Base-by-base conservation (phyloP, 2,888 invertebrate genomes). In the Myopa testacea region DNA sequence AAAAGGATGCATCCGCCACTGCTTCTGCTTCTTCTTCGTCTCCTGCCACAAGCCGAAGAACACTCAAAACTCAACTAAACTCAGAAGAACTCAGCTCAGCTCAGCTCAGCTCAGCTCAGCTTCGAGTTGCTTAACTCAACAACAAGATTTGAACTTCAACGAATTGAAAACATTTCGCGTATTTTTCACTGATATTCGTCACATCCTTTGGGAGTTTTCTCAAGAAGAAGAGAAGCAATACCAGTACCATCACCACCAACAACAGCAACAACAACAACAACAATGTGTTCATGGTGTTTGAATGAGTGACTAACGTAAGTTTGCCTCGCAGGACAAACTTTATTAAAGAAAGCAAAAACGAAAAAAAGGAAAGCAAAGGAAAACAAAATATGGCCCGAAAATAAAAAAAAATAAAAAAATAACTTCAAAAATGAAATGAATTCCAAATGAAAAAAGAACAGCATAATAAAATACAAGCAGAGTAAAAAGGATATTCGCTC, bases 271-370 rank as follows among this genome's bases (percentile, higher is more conserved):
- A 60, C 58, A 58, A 69, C 75, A 75, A 69, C 58, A 60, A 75
- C 55, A 40, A 52, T 26, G 16, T 19, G n/a, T 14, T 26, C 2
- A 26, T 26, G 26, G 26, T 26, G 16, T 10, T 14, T 67, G 45
- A 45, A 45, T 45, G 45, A 75, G 40, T 75, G 68, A 75, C 38
- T 75, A 38, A 58, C 68, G 38, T 45, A 34, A 68, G 16, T 52
- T 63, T 69, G 68, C 69, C 69, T 75, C 58, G 60, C 45, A 60
- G 68, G 69, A 69, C 68, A 60, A 69, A 75, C 58, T 69, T 75
- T 60, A 69, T 69, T 60, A 75, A 75, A 75, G 19, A 69, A 58
- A 34, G 19, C 38, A 65, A 37, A 37, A 65, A 65, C 2, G 52
- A 58, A 58, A 3, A 67, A 16, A 10, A 4, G 38, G 14, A 38